Percentiles rank a stretch among this genome's conserved stretches.
phyloP scores from a whole-genome alignment of 2,797 vertebrate species.

The Gallirallus australis region DNA sequence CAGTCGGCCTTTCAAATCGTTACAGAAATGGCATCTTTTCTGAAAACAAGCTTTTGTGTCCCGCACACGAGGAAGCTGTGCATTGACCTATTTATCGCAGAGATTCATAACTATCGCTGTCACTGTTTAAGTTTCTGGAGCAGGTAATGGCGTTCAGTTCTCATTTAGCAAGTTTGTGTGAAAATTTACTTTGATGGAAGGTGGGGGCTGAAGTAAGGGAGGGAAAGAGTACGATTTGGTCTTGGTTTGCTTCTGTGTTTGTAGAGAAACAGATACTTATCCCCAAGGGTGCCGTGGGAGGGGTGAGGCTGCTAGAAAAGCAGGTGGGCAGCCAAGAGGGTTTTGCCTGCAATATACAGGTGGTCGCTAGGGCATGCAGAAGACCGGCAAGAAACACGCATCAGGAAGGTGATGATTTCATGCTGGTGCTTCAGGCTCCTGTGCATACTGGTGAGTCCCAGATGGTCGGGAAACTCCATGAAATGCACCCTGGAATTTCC shows the following conservation, averaged over 20 bases:
- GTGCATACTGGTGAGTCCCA: not conserved
- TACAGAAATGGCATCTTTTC: not conserved
- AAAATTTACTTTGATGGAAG: not conserved
- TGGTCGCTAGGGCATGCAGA: not conserved
- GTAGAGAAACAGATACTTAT: not conserved
- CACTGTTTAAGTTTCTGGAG: not conserved
- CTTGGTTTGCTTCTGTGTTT: not conserved
- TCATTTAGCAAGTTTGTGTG: accelerated
- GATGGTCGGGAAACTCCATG: not conserved
- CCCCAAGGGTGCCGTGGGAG: not conserved
- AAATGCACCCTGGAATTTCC: constrained; percentile 33
- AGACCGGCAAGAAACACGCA: accelerated
- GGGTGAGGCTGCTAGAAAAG: not conserved
- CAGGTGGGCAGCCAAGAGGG: not conserved
- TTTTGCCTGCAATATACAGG: not conserved
- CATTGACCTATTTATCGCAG: not conserved
- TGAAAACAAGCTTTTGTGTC: not conserved
- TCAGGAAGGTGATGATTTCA: not conserved
- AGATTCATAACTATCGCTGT: not conserved
- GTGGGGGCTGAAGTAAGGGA: not conserved
- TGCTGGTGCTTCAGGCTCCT: not conserved
- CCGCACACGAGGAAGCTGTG: not conserved
- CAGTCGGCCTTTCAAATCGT: not conserved
- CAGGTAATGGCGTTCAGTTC: not conserved
- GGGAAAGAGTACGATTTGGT: not conserved